Percentiles rank a stretch among this genome's conserved stretches.
phyloP scores from a whole-genome alignment of 2,888 invertebrate genomes.

The Lomographa bimaculata region DNA sequence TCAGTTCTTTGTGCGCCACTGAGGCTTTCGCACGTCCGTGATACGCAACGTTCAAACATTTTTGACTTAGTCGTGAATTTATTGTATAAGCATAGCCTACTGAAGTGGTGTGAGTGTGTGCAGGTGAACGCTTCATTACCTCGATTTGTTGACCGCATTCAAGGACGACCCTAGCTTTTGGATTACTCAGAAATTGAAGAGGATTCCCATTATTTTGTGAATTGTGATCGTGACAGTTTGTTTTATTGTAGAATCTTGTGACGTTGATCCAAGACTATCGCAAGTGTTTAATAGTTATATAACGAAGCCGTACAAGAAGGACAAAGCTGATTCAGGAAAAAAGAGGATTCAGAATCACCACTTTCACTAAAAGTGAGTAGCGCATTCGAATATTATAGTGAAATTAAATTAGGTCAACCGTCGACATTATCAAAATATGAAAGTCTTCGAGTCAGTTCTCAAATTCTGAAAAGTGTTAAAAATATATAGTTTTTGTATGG shows the following conservation, averaged over 20 bases:
- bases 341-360: conserved; percentile 16
- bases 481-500: too few relatives aligned
- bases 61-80: conserved; percentile 62
- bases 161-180: conserved; percentile 49
- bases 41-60: conserved; percentile 51
- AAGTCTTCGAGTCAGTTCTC: too few relatives aligned
- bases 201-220: conserved; percentile 44
- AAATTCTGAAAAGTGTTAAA: too few relatives aligned
- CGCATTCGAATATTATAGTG: conserved; percentile 1
- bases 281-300: conserved; percentile 35
- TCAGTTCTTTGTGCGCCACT: conserved; percentile 81
- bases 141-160: conserved; percentile 58
- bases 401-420: too few relatives aligned
- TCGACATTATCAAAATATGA: too few relatives aligned
- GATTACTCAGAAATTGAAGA: conserved; percentile 40
- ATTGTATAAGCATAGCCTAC: conserved; percentile 56
- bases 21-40: conserved; percentile 67
- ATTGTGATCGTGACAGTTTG: conserved; percentile 59
- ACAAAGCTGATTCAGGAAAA: conserved; percentile 30
- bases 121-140: conserved; percentile 58
- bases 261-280: conserved; percentile 26
- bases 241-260: conserved; percentile 41
- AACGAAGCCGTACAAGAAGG: conserved; percentile 31
- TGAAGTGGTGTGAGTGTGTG: conserved; percentile 63
- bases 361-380: conserved; percentile 29